Conservation (phyloP, 2,888 invertebrate species). For the Quadriops clusia region DNA sequence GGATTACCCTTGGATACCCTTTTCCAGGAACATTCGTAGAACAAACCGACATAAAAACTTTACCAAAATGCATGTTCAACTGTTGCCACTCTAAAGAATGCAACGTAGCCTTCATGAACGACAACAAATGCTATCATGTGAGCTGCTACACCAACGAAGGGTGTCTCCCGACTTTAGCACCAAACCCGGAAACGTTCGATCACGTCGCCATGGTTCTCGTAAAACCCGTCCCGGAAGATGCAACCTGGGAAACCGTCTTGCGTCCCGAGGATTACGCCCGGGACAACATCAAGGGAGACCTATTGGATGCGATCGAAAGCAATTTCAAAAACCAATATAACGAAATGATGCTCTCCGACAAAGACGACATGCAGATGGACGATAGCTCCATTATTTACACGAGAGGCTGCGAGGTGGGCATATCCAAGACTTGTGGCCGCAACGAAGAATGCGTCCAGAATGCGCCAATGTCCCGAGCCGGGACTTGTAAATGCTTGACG, state of each 20-base stretch:
- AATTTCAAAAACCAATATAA: constrained; percentile 12
- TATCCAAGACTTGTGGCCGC: constrained; percentile 45
- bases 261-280: too few species aligned
- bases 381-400: constrained; percentile 23
- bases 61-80: constrained; percentile 53
- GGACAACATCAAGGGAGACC: too few species aligned
- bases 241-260: constrained; percentile 39
- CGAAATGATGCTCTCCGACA: constrained; percentile 8
- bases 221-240: constrained; percentile 52
- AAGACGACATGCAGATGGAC: constrained; percentile 13
- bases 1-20: background rate
- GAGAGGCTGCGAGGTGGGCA: constrained; percentile 46
- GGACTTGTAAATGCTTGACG: constrained; percentile 55
- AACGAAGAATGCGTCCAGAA: constrained; percentile 59
- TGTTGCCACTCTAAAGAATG: constrained; percentile 57
- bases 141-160: constrained; percentile 58
- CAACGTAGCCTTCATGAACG: constrained; percentile 68
- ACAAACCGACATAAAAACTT: constrained; percentile 39
- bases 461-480: constrained; percentile 42
- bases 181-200: constrained; percentile 43
- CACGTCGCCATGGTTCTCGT: constrained; percentile 68
- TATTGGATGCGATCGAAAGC: constrained; percentile 6
- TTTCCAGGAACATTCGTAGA: constrained; percentile 33
- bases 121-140: constrained; percentile 66
- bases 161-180: constrained; percentile 54